A percentile compares a stretch with the other conserved stretches of the same genome.
These are phyloP conservation scores for Villa cingulata DNA, from an alignment of 2,888 invertebrate genomes.

Conservation along the genomic window DNA sequence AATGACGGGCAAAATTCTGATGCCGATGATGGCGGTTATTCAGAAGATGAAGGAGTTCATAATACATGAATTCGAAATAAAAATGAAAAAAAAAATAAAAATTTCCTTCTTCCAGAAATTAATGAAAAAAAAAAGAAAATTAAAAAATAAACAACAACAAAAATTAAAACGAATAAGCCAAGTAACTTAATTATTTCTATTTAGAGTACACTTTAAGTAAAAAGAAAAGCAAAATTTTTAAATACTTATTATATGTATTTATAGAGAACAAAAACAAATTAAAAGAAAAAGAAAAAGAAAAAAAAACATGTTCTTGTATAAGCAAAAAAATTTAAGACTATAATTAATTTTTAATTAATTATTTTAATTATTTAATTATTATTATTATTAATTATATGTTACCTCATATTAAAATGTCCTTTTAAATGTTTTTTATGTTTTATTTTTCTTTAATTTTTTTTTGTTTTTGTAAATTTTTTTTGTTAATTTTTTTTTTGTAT, in stretches of 20 bases:
- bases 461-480: too few relatives aligned
- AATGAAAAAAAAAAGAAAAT: neutral
- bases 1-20: slow-evolving; percentile 29
- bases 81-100: neutral
- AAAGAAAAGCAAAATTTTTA: too few relatives aligned
- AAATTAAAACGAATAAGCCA: neutral
- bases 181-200: neutral
- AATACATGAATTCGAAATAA: slow-evolving; percentile 23
- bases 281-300: neutral
- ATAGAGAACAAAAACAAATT: too few relatives aligned
- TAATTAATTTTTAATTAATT: neutral
- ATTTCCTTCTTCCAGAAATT: neutral
- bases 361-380: too few relatives aligned
- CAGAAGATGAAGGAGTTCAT: slow-evolving; percentile 34
- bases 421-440: too few relatives aligned
- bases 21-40: slow-evolving; percentile 31
- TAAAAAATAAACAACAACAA: neutral
- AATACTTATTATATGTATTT: too few relatives aligned
- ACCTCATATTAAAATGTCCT: neutral
- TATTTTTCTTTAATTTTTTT: too few relatives aligned
- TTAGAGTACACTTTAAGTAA: too few relatives aligned
- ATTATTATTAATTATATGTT: too few relatives aligned
- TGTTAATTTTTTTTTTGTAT: too few relatives aligned
- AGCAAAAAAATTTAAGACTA: neutral
- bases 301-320: neutral